These are phyloP conservation scores for Triops cancriformis DNA, from an alignment of 1,140 invertebrate genomes.

Conservation along the genomic window DNA sequence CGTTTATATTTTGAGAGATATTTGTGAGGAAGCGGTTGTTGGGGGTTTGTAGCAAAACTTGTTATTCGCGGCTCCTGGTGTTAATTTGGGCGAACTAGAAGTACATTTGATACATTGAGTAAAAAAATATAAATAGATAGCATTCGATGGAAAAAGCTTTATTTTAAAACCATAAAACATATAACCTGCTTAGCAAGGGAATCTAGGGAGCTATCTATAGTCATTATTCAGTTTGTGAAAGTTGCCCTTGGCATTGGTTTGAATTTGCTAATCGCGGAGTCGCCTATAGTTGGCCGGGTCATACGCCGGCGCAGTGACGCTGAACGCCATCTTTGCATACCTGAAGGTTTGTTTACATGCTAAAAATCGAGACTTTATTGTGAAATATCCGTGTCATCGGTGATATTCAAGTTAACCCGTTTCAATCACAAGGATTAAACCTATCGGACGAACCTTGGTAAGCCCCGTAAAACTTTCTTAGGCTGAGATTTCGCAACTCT, in stretches of 20 bases:
- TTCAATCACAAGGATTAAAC: not conserved
- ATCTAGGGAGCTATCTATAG: too few species aligned
- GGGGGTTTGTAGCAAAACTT: too few species aligned
- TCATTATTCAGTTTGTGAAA: not conserved
- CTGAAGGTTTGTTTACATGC: conserved; percentile 10
- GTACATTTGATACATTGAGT: too few species aligned
- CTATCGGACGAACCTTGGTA: conserved; percentile 9
- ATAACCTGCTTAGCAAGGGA: too few species aligned
- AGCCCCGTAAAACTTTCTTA: not conserved
- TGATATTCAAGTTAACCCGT: not conserved
- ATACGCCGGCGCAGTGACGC: not conserved
- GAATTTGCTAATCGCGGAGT: not conserved
- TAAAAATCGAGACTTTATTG: not conserved
- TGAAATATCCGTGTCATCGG: conserved; percentile 9
- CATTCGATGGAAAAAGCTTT: too few species aligned
- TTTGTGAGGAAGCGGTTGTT: not conserved
- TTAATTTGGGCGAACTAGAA: too few species aligned
- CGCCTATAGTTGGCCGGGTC: not conserved
- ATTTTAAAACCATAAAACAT: too few species aligned
- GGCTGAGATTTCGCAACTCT: not conserved
- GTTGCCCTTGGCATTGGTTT: not conserved
- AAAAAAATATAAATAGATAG: too few species aligned
- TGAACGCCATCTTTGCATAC: conserved; percentile 9
- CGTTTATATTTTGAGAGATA: not conserved
- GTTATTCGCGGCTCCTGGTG: too few species aligned